A percentile compares a stretch with the other conserved stretches of the same genome.
Conservation (phyloP, 2,888 invertebrate genomes). For the Oxycera nigricornis region DNA sequence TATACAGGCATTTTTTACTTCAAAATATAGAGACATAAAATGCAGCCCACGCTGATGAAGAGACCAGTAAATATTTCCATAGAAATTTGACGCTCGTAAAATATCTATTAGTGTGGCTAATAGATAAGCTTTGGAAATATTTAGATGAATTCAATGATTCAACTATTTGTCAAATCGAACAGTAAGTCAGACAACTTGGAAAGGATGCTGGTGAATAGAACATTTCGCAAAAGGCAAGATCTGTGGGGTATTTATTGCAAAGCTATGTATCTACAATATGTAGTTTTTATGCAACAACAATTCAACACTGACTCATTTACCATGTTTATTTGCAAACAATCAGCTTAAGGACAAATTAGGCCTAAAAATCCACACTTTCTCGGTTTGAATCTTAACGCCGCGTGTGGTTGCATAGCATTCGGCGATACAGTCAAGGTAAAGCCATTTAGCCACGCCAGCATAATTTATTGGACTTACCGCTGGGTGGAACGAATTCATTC, state of each 20-base stretch:
- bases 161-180: no score
- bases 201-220: no score
- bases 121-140: neutral
- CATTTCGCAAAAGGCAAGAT: no score
- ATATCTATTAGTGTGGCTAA: neutral
- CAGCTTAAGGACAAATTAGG: neutral
- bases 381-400: neutral
- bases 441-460: neutral
- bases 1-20: neutral
- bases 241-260: no score
- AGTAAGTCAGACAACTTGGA: no score
- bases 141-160: no score
- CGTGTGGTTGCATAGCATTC: neutral
- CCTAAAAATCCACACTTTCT: neutral
- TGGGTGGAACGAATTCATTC: neutral
- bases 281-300: no score
- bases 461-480: slow-evolving; percentile 31
- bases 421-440: neutral
- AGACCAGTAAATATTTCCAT: neutral
- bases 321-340: neutral
- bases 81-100: neutral
- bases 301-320: neutral
- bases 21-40: slow-evolving; percentile 17
- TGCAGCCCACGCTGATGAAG: neutral
- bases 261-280: no score